Base-by-base conservation (phyloP, 2,888 invertebrate genomes). In the Serripes groenlandicus region DNA sequence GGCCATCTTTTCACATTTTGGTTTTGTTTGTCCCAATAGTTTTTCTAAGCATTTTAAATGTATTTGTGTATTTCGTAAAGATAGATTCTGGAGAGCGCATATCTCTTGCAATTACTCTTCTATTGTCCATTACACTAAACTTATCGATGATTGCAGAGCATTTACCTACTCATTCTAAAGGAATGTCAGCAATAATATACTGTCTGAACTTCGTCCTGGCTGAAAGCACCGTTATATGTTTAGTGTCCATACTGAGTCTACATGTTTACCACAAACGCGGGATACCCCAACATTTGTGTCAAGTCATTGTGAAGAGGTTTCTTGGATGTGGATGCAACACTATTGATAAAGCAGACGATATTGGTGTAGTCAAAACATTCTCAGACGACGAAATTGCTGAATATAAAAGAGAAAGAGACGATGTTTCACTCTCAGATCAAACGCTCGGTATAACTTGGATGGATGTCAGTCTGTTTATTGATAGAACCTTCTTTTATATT, bases 1-100 rank as follows among this genome's bases (percentile, higher is more conserved):
- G 66, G 26, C 11, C 34, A 32, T 26, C 28, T 21, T 26, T 21
- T n/a, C 18, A 78, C 37, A 7, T 73, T 37, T 18, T 21, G 42
- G 26, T 52, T n/a, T 70, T 75, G 3, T 75, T 78, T 21, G 28
- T 78, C 37, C 82, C 82, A 2, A 68, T 75, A 18, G 1, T 66
- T 4, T 60, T 58, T 3, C 35, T 78, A 4, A 75, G 78, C 37
- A 18, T 82, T 21, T 35, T 78, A n/a, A 75, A 78, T 37, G 18
- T 75, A 4, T 32, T 78, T 34, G 78, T 78, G 15, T 82, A 49
- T 42, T 42, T 78, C 9, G 52, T 82, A 2, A 78, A 75, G 7
- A 26, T 70, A 18, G 71, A 66, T 23, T 78, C 75, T 3, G 82
- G 82, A 5, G 82, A 82, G 42, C 37, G 78, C 58, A 34, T 82